Conservation (phyloP, 2,888 invertebrate species). For the Agapostemon virescens region DNA sequence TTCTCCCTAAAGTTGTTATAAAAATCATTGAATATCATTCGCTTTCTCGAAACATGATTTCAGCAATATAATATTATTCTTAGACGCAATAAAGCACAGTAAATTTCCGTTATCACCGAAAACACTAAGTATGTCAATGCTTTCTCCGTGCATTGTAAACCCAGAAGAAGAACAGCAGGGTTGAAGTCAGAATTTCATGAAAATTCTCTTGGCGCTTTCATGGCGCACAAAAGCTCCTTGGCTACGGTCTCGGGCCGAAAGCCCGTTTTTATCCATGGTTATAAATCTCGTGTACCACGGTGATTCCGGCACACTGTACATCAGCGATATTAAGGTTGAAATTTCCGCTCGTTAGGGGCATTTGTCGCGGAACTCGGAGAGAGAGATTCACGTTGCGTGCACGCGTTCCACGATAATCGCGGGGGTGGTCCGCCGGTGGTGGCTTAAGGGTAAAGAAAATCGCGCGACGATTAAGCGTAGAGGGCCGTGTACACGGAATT, state of each 20-base stretch:
- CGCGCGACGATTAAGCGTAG: conserved; percentile 62
- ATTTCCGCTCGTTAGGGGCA: conserved; percentile 52
- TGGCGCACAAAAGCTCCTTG: not conserved
- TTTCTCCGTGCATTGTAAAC: not conserved
- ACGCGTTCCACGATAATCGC: conserved; percentile 47
- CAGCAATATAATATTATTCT: not conserved
- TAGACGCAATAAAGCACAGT: not conserved
- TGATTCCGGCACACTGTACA: conserved; percentile 19
- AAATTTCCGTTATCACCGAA: not conserved
- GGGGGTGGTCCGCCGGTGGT: conserved; percentile 10
- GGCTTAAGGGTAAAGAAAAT: conserved; percentile 58
- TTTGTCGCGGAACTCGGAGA: conserved; percentile 38
- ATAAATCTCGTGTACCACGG: conserved; percentile 4
- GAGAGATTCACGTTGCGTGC: conserved; percentile 39
- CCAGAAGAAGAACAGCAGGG: not conserved
- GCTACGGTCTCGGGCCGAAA: not conserved
- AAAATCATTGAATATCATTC: not conserved
- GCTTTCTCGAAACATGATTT: not conserved
- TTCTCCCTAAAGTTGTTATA: not conserved
- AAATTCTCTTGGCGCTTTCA: not conserved
- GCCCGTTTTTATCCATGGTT: not conserved
- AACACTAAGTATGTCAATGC: not conserved
- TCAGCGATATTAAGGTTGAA: conserved; percentile 2
- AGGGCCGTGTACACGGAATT: conserved; percentile 60
- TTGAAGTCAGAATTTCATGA: not conserved